A percentile compares a stretch with the other conserved stretches of the same genome.
Conservation (phyloP, 2,113 vertebrate genomes). For the Brachionichthys hirsutus region DNA sequence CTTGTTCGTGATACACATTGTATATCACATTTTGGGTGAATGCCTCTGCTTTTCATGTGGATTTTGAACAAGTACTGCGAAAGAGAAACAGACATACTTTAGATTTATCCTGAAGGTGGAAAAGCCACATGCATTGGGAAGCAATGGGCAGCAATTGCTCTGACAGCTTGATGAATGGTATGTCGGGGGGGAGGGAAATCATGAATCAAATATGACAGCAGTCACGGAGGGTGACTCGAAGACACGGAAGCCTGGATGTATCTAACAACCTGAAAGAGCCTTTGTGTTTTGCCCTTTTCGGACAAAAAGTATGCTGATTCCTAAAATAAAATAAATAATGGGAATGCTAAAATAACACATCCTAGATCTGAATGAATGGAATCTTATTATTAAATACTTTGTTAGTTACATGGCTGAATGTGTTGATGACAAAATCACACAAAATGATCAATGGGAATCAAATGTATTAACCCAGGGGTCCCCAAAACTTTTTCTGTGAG, state of each 20-base stretch:
- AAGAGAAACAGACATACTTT: neutral
- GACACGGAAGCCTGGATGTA: conserved; percentile 25
- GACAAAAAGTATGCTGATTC: too few species aligned
- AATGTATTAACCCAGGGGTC: too few species aligned
- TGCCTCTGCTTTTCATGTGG: conserved; percentile 10
- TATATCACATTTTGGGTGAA: conserved; percentile 13
- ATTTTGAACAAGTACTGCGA: neutral
- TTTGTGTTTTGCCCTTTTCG: too few species aligned
- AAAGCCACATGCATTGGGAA: conserved; percentile 25
- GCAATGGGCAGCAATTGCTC: conserved; percentile 39
- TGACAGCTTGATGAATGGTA: conserved; percentile 67
- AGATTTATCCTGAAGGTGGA: neutral
- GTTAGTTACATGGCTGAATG: too few species aligned
- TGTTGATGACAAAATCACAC: too few species aligned
- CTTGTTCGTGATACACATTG: conserved; percentile 21
- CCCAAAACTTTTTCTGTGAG: too few species aligned
- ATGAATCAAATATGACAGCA: conserved; percentile 75
- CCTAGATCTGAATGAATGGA: too few species aligned
- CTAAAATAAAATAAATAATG: too few species aligned
- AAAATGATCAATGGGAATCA: too few species aligned
- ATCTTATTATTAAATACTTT: too few species aligned
- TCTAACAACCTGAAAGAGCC: conserved; percentile 10
- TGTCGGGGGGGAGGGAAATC: conserved; percentile 45
- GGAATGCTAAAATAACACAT: too few species aligned
- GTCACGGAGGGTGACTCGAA: conserved; percentile 38